Percentiles rank a stretch among this genome's conserved stretches.
Conservation (phyloP, 2,113 vertebrate genomes). For the Pseudorasbora parva region DNA sequence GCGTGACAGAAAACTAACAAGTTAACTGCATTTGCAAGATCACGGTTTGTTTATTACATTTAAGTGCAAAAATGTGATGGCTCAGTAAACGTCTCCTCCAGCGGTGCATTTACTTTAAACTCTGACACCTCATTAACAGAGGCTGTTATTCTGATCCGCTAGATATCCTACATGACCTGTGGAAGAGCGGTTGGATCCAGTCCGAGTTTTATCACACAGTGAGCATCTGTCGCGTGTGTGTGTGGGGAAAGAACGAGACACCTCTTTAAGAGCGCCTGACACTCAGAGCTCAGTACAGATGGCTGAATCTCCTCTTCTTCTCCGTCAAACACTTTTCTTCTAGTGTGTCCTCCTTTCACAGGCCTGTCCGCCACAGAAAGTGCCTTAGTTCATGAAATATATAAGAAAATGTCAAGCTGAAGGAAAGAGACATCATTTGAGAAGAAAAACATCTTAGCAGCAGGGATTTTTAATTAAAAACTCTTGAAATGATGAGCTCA, state of each 20-base stretch:
- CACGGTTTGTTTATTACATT: neutral
- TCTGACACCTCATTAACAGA: constrained; percentile 4
- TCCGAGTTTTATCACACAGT: constrained; percentile 27
- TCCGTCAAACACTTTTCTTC: neutral
- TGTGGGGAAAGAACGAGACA: neutral
- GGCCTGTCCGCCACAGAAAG: neutral
- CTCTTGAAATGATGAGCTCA: constrained; percentile 2
- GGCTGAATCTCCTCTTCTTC: neutral
- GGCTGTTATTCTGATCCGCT: constrained; percentile 1
- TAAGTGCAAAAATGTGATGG: neutral
- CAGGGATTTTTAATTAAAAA: constrained; percentile 1
- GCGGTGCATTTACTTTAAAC: neutral
- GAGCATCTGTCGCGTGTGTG: constrained; percentile 18
- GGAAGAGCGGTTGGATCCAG: neutral
- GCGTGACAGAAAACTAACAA: neutral
- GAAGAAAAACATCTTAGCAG: neutral
- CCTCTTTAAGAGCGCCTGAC: neutral
- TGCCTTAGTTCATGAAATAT: neutral
- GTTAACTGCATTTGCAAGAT: neutral
- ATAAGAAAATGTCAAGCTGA: neutral
- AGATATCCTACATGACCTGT: constrained; percentile 12
- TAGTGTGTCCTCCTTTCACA: no score
- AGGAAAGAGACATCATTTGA: neutral
- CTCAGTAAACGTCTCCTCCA: neutral
- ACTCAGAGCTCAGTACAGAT: neutral